Base-by-base conservation (phyloP, 2,113 vertebrate genomes). In the Onychorhynchus coronatus region DNA sequence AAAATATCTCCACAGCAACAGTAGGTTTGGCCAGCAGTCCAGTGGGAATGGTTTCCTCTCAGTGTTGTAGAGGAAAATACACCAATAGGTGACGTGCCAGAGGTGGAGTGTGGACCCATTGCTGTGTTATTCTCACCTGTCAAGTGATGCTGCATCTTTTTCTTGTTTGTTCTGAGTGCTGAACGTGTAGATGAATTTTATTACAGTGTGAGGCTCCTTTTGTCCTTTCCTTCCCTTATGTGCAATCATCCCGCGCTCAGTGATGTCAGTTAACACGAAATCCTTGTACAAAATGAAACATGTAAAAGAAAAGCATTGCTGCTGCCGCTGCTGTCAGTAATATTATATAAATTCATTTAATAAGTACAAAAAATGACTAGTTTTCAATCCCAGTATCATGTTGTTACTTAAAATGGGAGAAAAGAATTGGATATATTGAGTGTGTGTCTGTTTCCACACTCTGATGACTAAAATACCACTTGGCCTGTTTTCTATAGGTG, bases 401-500 rank as follows among this genome's bases (percentile, higher is more conserved):
- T 44, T 4, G 7, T 73, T 84, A 61, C 41, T 89, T 86, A 72
- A 94, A 91, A 82, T 50, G 56, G 68, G 47, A 89, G 22, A 91
- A 95, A 84, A 53, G 1, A 92, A 80, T 93, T 0, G 0, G 89
- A 78, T 88, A 13, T 63, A 59, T 74, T 77, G 53, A 89, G 49
- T 73, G 25, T 81, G 23, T 91, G 47, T 93, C 95, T 95, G 68
- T 95, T 96, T 85, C 92, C 53, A 39, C 84, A 78, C 41, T 68
- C 66, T 81, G 76, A 88, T 92, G 77, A 95, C 95, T 95, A 82
- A 96, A 94, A 88, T 84, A 91, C 83, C 76, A 53, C 76, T 83
- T 89, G 78, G 87, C 89, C 91, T 91, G 76, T 95, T 94, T 95
- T 91, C 88, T 79, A 24, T 85, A 92, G 89, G 92, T 94, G 59